phyloP scores from a whole-genome alignment of 2,797 vertebrate species.

The Thalassophryne amazonica region DNA sequence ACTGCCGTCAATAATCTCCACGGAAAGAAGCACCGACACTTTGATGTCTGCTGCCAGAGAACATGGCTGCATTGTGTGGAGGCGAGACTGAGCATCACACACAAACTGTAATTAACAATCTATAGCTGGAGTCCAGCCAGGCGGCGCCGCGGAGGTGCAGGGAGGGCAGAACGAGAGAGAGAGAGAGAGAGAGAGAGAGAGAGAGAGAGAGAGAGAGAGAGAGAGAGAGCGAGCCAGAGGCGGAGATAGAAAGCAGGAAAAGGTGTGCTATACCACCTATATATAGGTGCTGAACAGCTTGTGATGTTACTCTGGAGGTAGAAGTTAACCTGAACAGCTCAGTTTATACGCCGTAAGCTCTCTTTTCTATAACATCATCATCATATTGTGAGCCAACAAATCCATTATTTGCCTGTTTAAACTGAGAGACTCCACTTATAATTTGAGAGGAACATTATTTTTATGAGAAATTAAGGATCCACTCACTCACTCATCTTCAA shows the following conservation, averaged over 20 bases:
- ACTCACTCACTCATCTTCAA: no score
- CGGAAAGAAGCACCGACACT: constrained; percentile 68
- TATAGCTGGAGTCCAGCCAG: constrained; percentile 72
- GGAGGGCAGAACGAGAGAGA: constrained; percentile 10
- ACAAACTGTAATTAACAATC: constrained; percentile 73
- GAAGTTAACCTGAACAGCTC: no score
- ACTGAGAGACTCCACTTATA: no score
- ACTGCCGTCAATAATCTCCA: constrained; percentile 68
- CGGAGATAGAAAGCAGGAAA: constrained; percentile 27
- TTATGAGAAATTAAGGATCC: no score
- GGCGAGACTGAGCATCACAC: constrained; percentile 52
- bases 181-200: not conserved
- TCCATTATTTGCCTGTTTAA: no score
- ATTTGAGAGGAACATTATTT: no score
- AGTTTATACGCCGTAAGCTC: no score
- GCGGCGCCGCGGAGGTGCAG: constrained; percentile 29
- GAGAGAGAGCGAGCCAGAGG: constrained; percentile 40
- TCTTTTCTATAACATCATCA: no score
- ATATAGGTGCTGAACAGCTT: not conserved
- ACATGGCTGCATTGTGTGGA: constrained; percentile 54
- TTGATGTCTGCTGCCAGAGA: constrained; percentile 73
- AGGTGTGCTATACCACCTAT: constrained; percentile 7
- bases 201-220: constrained; percentile 22
- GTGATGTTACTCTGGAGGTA: no score
- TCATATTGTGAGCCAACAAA: no score